A percentile compares a stretch with the other conserved stretches of the same genome.
Conservation (phyloP, 2,113 vertebrate genomes). For the Misgurnus anguillicaudatus region DNA sequence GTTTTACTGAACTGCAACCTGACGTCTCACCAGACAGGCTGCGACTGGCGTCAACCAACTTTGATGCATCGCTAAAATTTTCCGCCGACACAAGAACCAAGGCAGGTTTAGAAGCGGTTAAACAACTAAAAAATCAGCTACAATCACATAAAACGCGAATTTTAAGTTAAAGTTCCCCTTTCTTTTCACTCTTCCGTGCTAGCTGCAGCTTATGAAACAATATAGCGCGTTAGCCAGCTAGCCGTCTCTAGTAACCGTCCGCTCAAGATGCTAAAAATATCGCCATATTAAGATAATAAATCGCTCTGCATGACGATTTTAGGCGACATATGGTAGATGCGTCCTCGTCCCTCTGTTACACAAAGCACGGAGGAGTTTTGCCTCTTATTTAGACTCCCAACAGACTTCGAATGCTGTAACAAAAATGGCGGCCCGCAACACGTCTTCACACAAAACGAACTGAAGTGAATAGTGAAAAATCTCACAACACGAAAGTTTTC, state of each 20-base stretch:
- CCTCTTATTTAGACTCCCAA: constrained; percentile 59
- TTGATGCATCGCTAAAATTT: constrained; percentile 61
- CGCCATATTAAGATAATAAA: constrained; percentile 54
- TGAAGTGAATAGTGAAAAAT: constrained; percentile 51
- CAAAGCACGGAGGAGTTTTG: not conserved
- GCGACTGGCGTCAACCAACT: constrained; percentile 64
- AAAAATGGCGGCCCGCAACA: constrained; percentile 80
- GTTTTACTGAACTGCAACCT: constrained; percentile 54
- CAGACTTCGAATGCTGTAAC: constrained; percentile 69
- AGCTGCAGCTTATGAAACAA: constrained; percentile 57
- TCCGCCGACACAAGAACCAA: constrained; percentile 2
- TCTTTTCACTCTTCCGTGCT: constrained; percentile 72
- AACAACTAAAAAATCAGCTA: constrained; percentile 1
- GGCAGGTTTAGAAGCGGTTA: not conserved
- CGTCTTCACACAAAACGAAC: constrained; percentile 69
- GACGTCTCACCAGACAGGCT: constrained; percentile 65
- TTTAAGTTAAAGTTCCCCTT: constrained; percentile 72
- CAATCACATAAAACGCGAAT: constrained; percentile 39
- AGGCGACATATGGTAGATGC: not conserved
- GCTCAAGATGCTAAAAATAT: constrained; percentile 59
- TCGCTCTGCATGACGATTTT: constrained; percentile 61
- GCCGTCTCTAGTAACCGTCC: constrained; percentile 61
- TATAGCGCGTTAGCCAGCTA: constrained; percentile 46
- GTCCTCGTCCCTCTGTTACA: not conserved
- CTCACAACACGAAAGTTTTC: constrained; percentile 42